A percentile compares a stretch with the other conserved stretches of the same genome.
phyloP scores from a whole-genome alignment of 1,140 invertebrate species.

The Drosophila triauraria region DNA sequence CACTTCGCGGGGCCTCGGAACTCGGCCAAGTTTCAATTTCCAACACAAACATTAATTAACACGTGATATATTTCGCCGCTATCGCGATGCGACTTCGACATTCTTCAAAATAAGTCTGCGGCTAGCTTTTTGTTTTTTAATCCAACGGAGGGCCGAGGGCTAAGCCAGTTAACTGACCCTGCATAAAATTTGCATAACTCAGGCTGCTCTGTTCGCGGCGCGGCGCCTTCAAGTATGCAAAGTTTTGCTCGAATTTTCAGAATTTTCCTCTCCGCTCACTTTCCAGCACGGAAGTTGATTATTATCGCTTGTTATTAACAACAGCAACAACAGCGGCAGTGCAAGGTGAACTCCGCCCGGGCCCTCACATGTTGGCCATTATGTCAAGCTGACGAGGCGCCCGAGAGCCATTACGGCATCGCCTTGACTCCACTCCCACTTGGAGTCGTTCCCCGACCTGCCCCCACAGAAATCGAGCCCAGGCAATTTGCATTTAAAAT shows the following conservation, averaged over 20 bases:
- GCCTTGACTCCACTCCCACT: slow-evolving; percentile 5
- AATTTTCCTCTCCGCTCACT: slow-evolving; percentile 14
- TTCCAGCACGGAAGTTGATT: slow-evolving; percentile 80
- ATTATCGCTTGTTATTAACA: slow-evolving; percentile 84
- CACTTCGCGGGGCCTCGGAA: not conserved
- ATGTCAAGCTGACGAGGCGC: slow-evolving; percentile 53
- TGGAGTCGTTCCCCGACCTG: not conserved
- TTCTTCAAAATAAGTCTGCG: slow-evolving; percentile 61
- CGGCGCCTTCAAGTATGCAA: slow-evolving; percentile 64
- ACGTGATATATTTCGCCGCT: slow-evolving; percentile 73
- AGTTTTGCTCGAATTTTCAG: slow-evolving; percentile 51
- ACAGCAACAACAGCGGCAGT: slow-evolving; percentile 56
- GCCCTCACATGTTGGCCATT: slow-evolving; percentile 52
- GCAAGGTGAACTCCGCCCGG: slow-evolving; percentile 1
- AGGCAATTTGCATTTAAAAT: slow-evolving; percentile 55
- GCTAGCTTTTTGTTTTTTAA: slow-evolving; percentile 18
- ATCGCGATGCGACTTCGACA: slow-evolving; percentile 68
- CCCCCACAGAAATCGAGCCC: slow-evolving; percentile 44
- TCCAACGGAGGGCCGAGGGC: not conserved
- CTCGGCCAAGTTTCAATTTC: slow-evolving; percentile 64
- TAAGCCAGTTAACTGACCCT: slow-evolving; percentile 14
- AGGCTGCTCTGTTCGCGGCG: slow-evolving; percentile 43
- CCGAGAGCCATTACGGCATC: slow-evolving; percentile 1
- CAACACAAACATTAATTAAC: slow-evolving; percentile 75
- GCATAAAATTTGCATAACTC: slow-evolving; percentile 80